These are phyloP conservation scores for Brachyptera putata DNA, from an alignment of 2,888 invertebrate species.

Conservation along the genomic window DNA sequence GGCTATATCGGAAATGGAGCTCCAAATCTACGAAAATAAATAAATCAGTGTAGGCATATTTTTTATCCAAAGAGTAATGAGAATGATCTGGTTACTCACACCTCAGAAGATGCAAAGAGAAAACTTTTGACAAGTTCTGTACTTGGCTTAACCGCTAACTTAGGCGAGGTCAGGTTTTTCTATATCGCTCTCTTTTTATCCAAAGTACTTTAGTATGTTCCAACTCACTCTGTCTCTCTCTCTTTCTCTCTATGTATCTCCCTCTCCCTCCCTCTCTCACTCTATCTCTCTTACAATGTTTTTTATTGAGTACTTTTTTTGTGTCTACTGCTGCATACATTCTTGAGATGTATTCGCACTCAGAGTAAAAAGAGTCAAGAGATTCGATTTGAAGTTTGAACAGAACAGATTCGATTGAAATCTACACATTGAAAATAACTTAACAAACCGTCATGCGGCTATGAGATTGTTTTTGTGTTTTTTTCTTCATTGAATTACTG, in stretches of 20 bases:
- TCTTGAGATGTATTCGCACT: neutral
- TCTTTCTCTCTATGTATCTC: slow-evolving; percentile 33
- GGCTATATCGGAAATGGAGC: too few species aligned
- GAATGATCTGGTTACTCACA: too few species aligned
- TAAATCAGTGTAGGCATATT: too few species aligned
- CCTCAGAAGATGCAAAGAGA: too few species aligned
- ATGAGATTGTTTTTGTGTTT: neutral
- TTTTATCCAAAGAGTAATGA: too few species aligned
- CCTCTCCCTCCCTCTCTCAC: slow-evolving; percentile 32
- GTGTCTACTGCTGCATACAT: slow-evolving; percentile 10
- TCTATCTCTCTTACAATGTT: slow-evolving; percentile 27
- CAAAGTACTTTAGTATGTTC: neutral
- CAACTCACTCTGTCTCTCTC: slow-evolving; percentile 36
- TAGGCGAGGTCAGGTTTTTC: slow-evolving; percentile 22
- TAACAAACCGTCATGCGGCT: too few species aligned
- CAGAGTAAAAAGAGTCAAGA: neutral
- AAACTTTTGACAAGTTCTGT: slow-evolving; percentile 17
- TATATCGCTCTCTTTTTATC: slow-evolving; percentile 15
- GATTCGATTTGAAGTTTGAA: neutral
- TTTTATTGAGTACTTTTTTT: slow-evolving; percentile 13
- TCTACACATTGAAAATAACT: too few species aligned
- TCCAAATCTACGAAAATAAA: too few species aligned
- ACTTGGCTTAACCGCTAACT: slow-evolving; percentile 17
- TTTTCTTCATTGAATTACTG: neutral
- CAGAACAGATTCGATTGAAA: neutral